phyloP scores from a whole-genome alignment of 2,113 vertebrate species.

The Neotragus pygmaeus region DNA sequence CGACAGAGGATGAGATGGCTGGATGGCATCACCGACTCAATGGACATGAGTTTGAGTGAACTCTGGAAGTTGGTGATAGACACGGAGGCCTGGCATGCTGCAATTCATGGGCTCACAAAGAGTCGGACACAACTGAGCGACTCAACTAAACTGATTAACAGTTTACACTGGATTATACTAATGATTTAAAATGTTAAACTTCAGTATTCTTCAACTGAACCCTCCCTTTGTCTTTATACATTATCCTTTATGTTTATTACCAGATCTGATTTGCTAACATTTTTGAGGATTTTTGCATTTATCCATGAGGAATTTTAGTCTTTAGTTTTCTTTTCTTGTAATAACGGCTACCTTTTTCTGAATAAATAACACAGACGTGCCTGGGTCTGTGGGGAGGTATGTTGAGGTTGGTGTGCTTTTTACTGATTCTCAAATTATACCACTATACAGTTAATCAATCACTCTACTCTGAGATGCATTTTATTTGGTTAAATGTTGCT shows the following conservation, averaged over 20 bases:
- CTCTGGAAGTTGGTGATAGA: too few relatives aligned
- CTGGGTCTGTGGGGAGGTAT: neutral
- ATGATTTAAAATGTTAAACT: neutral
- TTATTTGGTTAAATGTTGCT: neutral
- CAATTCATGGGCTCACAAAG: fast-evolving
- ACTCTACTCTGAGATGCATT: neutral
- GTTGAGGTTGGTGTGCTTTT: neutral
- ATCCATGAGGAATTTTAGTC: neutral
- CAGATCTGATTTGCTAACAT: neutral
- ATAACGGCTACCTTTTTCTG: neutral
- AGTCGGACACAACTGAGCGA: fast-evolving
- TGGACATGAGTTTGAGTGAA: too few relatives aligned
- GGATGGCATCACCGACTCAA: too few relatives aligned
- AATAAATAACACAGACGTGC: neutral
- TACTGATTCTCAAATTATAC: neutral
- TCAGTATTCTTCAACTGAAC: neutral
- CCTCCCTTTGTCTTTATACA: neutral
- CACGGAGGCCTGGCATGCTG: too few relatives aligned
- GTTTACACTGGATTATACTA: neutral
- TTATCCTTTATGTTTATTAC: neutral
- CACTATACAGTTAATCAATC: neutral
- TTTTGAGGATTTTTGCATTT: neutral
- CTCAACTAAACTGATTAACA: neutral
- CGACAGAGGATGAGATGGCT: too few relatives aligned
- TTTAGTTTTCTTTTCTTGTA: neutral